Evolutionary conservation across 2,113 vertebrate genomes (phyloP).

Genomic region (Tyrannus savana): DNA sequence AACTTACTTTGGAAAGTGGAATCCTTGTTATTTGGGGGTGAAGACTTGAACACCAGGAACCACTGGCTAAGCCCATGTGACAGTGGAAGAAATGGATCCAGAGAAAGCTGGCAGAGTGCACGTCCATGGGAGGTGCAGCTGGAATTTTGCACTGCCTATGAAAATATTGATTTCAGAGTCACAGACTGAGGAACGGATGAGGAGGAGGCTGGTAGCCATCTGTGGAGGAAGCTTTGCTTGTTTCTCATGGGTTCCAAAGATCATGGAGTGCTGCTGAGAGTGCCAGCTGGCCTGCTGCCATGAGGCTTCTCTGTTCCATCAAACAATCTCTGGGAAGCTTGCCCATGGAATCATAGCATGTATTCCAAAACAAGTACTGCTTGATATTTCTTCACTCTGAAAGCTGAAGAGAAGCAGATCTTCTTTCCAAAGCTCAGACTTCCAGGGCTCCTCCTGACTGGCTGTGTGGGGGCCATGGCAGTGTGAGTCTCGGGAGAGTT

Average conservation of each 20-base stretch:
- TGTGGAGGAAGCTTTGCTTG: slow-evolving; percentile 54
- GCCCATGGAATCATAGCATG: background rate
- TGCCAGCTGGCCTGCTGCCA: slow-evolving; percentile 54
- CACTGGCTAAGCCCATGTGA: background rate
- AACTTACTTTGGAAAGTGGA: background rate
- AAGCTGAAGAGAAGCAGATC: background rate
- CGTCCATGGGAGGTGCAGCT: background rate
- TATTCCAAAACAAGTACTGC: background rate
- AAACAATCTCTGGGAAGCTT: slow-evolving; percentile 14
- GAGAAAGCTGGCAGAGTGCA: background rate
- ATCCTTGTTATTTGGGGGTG: background rate
- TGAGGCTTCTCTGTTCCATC: background rate
- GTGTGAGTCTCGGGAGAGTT: background rate
- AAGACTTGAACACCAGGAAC: background rate
- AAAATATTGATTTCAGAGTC: slow-evolving; percentile 41
- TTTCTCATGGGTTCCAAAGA: slow-evolving; percentile 18
- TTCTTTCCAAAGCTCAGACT: background rate
- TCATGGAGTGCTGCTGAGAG: background rate
- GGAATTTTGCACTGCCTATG: background rate
- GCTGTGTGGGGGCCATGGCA: background rate
- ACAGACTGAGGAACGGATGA: slow-evolving; percentile 3
- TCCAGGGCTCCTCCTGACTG: background rate
- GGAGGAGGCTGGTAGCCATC: slow-evolving; percentile 41
- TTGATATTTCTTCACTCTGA: background rate
- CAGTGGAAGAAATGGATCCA: background rate